Evolutionary conservation across 2,113 vertebrate species (phyloP).

Genomic region (Brienomyrus brachyistius): DNA sequence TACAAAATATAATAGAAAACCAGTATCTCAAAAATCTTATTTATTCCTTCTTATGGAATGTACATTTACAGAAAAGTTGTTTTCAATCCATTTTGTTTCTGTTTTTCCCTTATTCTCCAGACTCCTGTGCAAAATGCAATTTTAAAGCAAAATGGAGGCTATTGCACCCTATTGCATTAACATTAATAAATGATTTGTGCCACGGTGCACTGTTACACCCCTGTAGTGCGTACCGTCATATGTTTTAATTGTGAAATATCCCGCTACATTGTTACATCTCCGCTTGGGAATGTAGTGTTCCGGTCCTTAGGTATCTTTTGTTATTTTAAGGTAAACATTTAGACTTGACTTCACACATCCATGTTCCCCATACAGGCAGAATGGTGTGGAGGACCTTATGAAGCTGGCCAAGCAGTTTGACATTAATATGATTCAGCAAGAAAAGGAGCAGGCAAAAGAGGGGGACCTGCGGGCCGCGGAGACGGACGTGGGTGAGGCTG

Average conservation of each 20-base stretch:
- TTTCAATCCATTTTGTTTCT: no score
- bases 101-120: no score
- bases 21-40: no score
- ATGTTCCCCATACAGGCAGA: constrained; percentile 43
- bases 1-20: no score
- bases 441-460: constrained; percentile 49
- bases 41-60: no score
- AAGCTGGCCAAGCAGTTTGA: constrained; percentile 84
- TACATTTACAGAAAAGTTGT: no score
- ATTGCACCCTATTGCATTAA: no score
- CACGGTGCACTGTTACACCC: neutral
- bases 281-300: neutral
- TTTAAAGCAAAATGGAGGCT: no score
- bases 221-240: neutral
- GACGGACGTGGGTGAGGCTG: constrained; percentile 13
- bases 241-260: neutral
- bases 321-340: neutral
- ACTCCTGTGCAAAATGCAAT: no score
- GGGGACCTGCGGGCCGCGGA: constrained; percentile 29
- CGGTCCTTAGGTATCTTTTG: neutral
- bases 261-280: neutral
- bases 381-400: constrained; percentile 75
- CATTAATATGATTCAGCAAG: constrained; percentile 71
- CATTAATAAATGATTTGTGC: neutral
- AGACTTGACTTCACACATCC: neutral